phyloP scores from a whole-genome alignment of 2,797 vertebrate genomes.

The Rhinophrynus dorsalis region DNA sequence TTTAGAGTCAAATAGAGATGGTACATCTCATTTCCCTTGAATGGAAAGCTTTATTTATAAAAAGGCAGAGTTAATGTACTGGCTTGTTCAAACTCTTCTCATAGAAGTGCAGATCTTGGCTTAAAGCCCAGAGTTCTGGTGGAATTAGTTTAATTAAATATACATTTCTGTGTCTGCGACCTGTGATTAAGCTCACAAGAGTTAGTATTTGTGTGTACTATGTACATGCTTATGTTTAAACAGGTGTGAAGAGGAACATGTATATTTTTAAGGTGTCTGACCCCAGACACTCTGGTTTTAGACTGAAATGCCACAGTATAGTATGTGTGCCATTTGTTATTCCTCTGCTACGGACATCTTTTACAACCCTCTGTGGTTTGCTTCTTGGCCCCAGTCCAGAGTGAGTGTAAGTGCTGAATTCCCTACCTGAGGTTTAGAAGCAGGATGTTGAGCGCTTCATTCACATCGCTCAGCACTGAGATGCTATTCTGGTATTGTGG shows the following conservation, averaged over 20 bases:
- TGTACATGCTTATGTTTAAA: constrained; percentile 45
- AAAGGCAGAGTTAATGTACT: not conserved
- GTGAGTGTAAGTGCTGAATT: constrained; percentile 8
- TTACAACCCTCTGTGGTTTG: constrained; percentile 26
- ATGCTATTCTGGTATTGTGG: constrained; percentile 38
- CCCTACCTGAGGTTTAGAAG: constrained; percentile 24
- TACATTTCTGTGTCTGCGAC: constrained; percentile 35
- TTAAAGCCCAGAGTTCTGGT: constrained; percentile 17
- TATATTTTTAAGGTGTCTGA: constrained; percentile 48
- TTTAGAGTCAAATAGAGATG: no score
- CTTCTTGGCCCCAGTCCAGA: constrained; percentile 23
- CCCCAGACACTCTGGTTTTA: constrained; percentile 41
- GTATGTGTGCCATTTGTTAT: constrained; percentile 41
- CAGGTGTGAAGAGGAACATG: constrained; percentile 41
- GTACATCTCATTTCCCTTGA: not conserved
- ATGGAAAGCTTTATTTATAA: not conserved
- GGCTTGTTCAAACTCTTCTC: constrained; percentile 1
- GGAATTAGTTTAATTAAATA: constrained; percentile 45
- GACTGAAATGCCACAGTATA: constrained; percentile 40
- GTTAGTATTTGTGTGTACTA: constrained; percentile 29
- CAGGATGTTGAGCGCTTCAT: constrained; percentile 7
- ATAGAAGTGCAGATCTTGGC: constrained; percentile 16
- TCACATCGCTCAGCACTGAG: constrained; percentile 16
- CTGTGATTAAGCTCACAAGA: constrained; percentile 34
- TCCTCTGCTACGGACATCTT: constrained; percentile 12